These are phyloP conservation scores for Scleropages formosus DNA, from an alignment of 2,797 vertebrate genomes.

Conservation along the genomic window DNA sequence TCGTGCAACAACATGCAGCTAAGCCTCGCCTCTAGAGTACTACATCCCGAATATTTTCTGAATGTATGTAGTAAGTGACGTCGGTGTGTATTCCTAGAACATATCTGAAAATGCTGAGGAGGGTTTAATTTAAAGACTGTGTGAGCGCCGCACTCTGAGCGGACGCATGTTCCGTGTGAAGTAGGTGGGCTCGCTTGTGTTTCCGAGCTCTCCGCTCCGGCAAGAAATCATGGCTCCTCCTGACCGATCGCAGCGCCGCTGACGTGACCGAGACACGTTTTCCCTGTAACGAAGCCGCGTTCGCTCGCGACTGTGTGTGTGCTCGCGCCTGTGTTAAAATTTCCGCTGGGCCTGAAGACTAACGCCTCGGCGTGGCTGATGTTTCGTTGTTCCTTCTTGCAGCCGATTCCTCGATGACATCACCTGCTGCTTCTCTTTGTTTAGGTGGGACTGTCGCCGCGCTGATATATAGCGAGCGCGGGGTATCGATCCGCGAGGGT, in stretches of 20 bases:
- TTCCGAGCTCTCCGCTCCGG: conserved; percentile 9
- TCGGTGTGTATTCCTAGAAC: no score
- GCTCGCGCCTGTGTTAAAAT: not conserved
- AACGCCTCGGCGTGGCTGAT: not conserved
- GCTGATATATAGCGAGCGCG: no score
- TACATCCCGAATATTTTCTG: no score
- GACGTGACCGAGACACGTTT: not conserved
- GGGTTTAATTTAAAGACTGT: no score
- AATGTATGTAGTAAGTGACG: no score
- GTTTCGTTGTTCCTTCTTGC: not conserved
- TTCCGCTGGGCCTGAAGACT: no score
- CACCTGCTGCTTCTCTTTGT: not conserved
- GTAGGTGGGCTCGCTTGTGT: not conserved
- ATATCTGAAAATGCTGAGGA: no score
- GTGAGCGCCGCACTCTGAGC: no score
- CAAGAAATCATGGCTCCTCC: conserved; percentile 25
- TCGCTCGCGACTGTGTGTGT: not conserved
- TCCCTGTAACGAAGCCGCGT: not conserved
- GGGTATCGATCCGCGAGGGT: no score
- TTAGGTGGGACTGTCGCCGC: not conserved
- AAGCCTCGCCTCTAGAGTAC: no score
- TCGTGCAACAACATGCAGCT: no score
- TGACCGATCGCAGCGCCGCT: not conserved
- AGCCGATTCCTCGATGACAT: not conserved
- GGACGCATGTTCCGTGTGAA: no score